Evolutionary conservation across 2,113 vertebrate species (phyloP).

Genomic region (Lepus americanus): DNA sequence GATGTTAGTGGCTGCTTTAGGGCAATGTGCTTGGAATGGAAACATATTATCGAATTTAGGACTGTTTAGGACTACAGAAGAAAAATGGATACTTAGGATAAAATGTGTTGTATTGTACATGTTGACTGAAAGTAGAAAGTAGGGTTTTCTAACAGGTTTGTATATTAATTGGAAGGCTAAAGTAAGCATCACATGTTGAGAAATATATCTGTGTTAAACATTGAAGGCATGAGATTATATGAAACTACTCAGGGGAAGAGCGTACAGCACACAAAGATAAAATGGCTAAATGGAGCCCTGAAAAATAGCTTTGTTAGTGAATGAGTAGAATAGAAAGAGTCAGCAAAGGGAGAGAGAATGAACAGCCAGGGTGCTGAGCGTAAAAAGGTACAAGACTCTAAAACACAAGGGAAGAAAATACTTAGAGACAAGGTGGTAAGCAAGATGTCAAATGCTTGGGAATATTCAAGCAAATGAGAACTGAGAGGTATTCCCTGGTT

Average conservation of each 20-base stretch:
- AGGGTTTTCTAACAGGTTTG: not conserved
- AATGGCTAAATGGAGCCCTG: not conserved
- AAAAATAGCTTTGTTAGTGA: not conserved
- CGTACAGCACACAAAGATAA: not conserved
- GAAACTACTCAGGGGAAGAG: not conserved
- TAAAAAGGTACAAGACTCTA: not conserved
- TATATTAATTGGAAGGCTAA: not conserved
- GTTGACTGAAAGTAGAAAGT: conserved; percentile 15
- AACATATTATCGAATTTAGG: not conserved
- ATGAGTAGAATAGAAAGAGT: not conserved
- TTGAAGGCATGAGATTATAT: not conserved
- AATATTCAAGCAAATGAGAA: not conserved
- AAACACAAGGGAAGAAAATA: not conserved
- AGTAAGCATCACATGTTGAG: not conserved
- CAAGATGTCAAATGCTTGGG: not conserved
- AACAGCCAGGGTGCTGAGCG: not conserved
- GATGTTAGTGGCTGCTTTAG: not conserved
- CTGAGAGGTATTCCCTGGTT: not conserved
- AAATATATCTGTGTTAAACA: not conserved
- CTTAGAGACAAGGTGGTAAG: not conserved
- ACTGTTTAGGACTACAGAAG: not conserved
- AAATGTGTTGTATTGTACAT: not conserved
- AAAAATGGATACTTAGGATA: not conserved
- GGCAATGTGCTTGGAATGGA: not conserved
- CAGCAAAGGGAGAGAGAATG: not conserved